Evolutionary conservation across 2,113 vertebrate genomes (phyloP).

Genomic region (Brachypodius melanocephalos): DNA sequence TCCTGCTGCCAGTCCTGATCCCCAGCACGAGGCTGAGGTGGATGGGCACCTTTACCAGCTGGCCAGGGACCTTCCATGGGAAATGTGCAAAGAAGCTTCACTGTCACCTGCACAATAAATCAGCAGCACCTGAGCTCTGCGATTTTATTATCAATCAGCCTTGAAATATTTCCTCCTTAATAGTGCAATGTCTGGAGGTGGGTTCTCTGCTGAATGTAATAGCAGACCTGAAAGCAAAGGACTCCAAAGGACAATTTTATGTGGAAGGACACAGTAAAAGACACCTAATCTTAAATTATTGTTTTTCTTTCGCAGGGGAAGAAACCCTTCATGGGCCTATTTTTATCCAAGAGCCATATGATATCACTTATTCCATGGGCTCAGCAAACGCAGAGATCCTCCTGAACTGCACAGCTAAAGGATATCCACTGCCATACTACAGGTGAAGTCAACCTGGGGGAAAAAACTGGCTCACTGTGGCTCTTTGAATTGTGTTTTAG

Average conservation of each 20-base stretch:
- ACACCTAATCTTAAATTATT: neutral
- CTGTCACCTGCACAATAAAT: slow-evolving; percentile 27
- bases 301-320: slow-evolving; percentile 69
- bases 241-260: neutral
- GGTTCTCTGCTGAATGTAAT: neutral
- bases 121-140: neutral
- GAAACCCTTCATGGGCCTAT: slow-evolving; percentile 77
- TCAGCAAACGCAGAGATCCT: slow-evolving; percentile 78
- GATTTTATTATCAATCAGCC: slow-evolving; percentile 51
- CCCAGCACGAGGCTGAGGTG: neutral
- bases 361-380: slow-evolving; percentile 80
- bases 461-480: neutral
- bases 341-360: slow-evolving; percentile 86
- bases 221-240: neutral
- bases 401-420: slow-evolving; percentile 84
- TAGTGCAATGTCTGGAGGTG: neutral
- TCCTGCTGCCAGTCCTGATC: neutral
- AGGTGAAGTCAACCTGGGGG: slow-evolving; percentile 68
- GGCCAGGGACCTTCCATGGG: neutral
- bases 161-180: slow-evolving; percentile 55
- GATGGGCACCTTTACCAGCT: neutral
- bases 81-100: neutral
- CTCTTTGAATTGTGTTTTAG: neutral
- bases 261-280: neutral
- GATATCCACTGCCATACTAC: slow-evolving; percentile 80